Evolutionary conservation across 2,888 invertebrate species (phyloP).

Genomic region (Leucophenga montana): DNA sequence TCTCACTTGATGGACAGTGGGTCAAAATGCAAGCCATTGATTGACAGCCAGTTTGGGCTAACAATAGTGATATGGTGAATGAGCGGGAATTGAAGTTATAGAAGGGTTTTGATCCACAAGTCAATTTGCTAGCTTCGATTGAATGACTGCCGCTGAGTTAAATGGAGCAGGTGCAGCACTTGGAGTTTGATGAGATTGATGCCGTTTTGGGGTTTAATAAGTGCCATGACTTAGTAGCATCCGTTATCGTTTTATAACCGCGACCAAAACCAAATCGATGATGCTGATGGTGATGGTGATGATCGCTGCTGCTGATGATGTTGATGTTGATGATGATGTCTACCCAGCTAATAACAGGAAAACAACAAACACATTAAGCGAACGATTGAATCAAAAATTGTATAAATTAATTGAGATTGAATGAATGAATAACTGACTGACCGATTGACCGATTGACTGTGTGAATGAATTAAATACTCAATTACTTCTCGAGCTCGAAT

Average conservation of each 20-base stretch:
- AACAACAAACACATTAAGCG: slow-evolving; percentile 10
- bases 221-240: slow-evolving; percentile 63
- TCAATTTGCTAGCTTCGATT: neutral
- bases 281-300: neutral
- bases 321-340: neutral
- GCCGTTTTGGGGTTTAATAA: slow-evolving; percentile 56
- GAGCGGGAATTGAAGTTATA: neutral
- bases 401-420: neutral
- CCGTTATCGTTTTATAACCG: neutral
- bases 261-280: neutral
- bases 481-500: slow-evolving; percentile 7
- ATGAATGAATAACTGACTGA: neutral
- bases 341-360: neutral
- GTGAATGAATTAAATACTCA: slow-evolving; percentile 8
- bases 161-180: slow-evolving; percentile 64
- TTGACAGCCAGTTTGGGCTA: slow-evolving; percentile 48
- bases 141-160: slow-evolving; percentile 52
- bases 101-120: neutral
- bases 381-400: neutral
- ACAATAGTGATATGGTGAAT: neutral
- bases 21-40: slow-evolving; percentile 65
- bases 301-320: neutral
- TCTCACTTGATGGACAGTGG: slow-evolving; percentile 52
- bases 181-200: slow-evolving; percentile 13
- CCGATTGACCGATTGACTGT: no score